These are phyloP conservation scores for Empidonax alnorum DNA, from an alignment of 2,113 vertebrate genomes.

Conservation along the genomic window DNA sequence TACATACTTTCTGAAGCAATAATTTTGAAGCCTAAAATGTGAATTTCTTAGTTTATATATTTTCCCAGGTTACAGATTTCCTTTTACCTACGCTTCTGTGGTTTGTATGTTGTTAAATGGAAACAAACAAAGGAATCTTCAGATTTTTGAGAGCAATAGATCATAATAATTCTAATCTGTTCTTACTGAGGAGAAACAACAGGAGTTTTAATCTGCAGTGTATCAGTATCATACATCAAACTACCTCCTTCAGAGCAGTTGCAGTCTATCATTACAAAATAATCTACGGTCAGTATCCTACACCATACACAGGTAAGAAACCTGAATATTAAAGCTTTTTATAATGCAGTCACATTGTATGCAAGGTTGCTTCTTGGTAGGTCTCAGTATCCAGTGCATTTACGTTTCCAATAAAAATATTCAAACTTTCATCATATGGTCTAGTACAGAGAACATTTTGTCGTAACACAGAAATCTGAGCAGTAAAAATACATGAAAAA, in stretches of 20 bases:
- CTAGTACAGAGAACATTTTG: not conserved
- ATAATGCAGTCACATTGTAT: not conserved
- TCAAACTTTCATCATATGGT: not conserved
- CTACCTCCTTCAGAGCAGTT: constrained; percentile 43
- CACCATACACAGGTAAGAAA: not conserved
- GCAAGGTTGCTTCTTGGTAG: not conserved
- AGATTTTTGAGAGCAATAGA: not conserved
- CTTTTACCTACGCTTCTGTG: not conserved
- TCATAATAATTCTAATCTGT: not conserved
- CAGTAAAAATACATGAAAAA: not conserved
- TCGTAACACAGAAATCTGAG: not conserved
- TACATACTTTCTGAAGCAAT: not conserved
- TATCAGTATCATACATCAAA: constrained; percentile 62
- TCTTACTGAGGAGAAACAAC: not conserved
- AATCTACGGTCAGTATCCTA: constrained; percentile 48
- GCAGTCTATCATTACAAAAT: constrained; percentile 60
- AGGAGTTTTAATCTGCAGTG: constrained; percentile 34
- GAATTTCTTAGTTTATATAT: not conserved
- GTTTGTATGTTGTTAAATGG: not conserved
- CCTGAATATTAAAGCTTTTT: not conserved
- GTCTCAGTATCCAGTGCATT: not conserved
- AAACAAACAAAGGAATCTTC: not conserved
- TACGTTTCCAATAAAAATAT: not conserved
- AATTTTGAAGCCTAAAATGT: not conserved
- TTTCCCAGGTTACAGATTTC: not conserved